Evolutionary conservation across 2,888 invertebrate species (phyloP).

Genomic region (Marronus borbonicus): DNA sequence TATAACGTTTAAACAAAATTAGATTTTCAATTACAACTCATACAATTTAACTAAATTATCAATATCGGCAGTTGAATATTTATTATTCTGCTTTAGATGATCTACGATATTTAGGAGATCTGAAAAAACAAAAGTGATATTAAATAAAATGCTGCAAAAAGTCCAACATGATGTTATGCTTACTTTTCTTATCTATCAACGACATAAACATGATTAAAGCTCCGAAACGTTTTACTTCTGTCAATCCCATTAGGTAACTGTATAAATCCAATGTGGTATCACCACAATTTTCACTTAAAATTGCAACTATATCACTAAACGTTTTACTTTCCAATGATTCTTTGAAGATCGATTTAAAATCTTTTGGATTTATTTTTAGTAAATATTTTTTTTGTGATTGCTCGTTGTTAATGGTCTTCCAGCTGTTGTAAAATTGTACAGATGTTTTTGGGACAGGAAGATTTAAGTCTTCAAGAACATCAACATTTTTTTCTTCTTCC

Average conservation of each 20-base stretch:
- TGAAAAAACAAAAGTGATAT: slow-evolving; percentile 60
- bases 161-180: slow-evolving; percentile 54
- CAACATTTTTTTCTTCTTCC: slow-evolving; percentile 36
- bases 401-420: slow-evolving; percentile 74
- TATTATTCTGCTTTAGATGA: slow-evolving; percentile 62
- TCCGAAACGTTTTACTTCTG: slow-evolving; percentile 77
- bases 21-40: slow-evolving; percentile 64
- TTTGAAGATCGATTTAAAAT: slow-evolving; percentile 77
- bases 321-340: slow-evolving; percentile 79
- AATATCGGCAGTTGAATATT: slow-evolving; percentile 63
- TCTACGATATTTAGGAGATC: slow-evolving; percentile 68
- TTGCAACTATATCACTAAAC: slow-evolving; percentile 75
- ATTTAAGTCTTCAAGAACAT: slow-evolving; percentile 56
- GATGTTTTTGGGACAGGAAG: slow-evolving; percentile 75
- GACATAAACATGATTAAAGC: slow-evolving; percentile 78
- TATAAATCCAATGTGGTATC: slow-evolving; percentile 66
- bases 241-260: slow-evolving; percentile 73
- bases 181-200: slow-evolving; percentile 75
- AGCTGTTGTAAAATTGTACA: slow-evolving; percentile 78
- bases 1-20: not conserved
- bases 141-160: slow-evolving; percentile 47
- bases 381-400: slow-evolving; percentile 75
- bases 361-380: slow-evolving; percentile 73
- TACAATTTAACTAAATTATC: slow-evolving; percentile 65
- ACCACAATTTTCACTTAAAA: slow-evolving; percentile 71